Conservation (phyloP, 2,888 invertebrate genomes). For the Eupithecia subumbrata region DNA sequence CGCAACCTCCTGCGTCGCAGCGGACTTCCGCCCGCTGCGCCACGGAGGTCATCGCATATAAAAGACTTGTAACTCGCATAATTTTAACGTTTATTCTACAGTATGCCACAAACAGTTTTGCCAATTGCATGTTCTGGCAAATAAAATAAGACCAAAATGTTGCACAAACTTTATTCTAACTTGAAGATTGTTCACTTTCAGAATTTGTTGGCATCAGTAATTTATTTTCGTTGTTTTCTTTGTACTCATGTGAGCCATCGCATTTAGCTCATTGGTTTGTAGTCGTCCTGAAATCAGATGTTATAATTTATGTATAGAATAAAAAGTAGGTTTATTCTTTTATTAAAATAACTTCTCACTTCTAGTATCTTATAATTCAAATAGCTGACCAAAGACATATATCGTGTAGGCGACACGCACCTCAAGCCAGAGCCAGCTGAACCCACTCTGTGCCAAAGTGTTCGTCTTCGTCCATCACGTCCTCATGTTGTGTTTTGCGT, state of each 20-base stretch:
- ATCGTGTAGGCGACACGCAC: no score
- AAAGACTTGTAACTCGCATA: not conserved
- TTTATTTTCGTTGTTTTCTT: not conserved
- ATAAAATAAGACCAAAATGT: not conserved
- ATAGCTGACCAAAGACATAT: no score
- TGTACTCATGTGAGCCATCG: not conserved
- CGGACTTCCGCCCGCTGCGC: no score
- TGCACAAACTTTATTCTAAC: not conserved
- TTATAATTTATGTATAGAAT: not conserved
- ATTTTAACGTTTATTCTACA: not conserved
- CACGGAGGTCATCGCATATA: not conserved
- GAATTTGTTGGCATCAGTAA: not conserved
- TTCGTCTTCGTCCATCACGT: no score
- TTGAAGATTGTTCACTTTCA: conserved; percentile 1
- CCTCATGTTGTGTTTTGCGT: no score
- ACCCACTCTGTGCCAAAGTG: no score
- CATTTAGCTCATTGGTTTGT: conserved; percentile 58
- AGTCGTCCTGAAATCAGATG: conserved; percentile 68
- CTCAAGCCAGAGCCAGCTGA: no score
- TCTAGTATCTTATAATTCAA: no score
- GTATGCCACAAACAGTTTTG: not conserved
- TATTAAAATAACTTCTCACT: no score
- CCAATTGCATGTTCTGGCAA: not conserved
- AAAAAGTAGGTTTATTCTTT: not conserved
- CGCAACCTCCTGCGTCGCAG: no score